Conservation (phyloP, 2,888 invertebrate genomes). For the Drosophila subsilvestris region DNA sequence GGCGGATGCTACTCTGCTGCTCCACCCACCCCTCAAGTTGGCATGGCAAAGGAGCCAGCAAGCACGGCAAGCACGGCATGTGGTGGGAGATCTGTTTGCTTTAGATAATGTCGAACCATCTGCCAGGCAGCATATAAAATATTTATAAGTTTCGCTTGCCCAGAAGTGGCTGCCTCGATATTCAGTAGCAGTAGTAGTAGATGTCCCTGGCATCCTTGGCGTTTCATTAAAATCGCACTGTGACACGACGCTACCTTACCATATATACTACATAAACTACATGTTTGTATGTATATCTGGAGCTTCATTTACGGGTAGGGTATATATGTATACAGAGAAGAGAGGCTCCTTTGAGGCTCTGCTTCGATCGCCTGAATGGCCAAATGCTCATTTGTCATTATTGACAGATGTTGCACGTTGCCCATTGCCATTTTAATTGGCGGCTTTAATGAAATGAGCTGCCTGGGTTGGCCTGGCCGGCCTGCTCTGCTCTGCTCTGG, state of each 20-base stretch:
- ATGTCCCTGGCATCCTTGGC: conserved; percentile 38
- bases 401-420: conserved; percentile 77
- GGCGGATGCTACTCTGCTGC: conserved; percentile 15
- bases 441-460: conserved; percentile 75
- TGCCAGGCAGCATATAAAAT: conserved; percentile 56
- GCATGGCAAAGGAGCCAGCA: neutral
- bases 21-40: conserved; percentile 41
- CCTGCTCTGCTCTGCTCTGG: too few relatives aligned
- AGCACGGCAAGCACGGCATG: neutral
- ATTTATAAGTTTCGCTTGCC: conserved; percentile 62
- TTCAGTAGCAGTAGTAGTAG: conserved; percentile 17
- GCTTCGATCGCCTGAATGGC: conserved; percentile 44
- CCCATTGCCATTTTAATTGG: conserved; percentile 80
- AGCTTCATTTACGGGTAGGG: conserved; percentile 24
- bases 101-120: conserved; percentile 66
- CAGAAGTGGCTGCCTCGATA: conserved; percentile 34
- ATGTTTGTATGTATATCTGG: conserved; percentile 6
- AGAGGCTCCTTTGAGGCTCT: conserved; percentile 29
- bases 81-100: conserved; percentile 65
- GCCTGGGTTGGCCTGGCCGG: conserved; percentile 25
- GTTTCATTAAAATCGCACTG: conserved; percentile 53
- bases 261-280: neutral
- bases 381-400: conserved; percentile 79
- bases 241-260: neutral
- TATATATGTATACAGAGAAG: conserved; percentile 19